These are phyloP conservation scores for Porites divaricata DNA, from an alignment of 92 coral and sea anemone species.

Conservation along the genomic window DNA sequence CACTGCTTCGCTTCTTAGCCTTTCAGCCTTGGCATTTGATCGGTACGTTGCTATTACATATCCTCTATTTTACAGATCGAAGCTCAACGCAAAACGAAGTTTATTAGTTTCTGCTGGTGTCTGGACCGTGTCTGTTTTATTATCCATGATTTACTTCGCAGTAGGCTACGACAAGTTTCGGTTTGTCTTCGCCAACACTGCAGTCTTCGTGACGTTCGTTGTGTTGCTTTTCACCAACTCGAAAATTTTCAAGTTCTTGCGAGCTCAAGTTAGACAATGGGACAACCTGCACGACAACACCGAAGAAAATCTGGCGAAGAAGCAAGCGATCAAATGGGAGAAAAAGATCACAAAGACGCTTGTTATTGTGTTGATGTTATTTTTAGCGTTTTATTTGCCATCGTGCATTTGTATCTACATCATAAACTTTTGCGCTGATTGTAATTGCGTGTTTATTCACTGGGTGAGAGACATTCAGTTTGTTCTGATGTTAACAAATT, in stretches of 20 bases:
- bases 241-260: slow-evolving; percentile 8
- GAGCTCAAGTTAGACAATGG: slow-evolving; percentile 10
- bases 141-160: slow-evolving; percentile 57
- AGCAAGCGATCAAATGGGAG: slow-evolving; percentile 44
- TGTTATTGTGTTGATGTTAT: slow-evolving; percentile 17
- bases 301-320: slow-evolving; percentile 27
- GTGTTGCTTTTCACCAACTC: slow-evolving; percentile 30
- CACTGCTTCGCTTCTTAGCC: slow-evolving; percentile 75
- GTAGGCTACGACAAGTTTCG: slow-evolving; percentile 68
- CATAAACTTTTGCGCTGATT: slow-evolving; percentile 35
- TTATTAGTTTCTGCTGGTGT: slow-evolving; percentile 43
- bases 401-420: slow-evolving; percentile 43
- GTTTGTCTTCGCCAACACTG: slow-evolving; percentile 74
- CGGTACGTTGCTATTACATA: slow-evolving; percentile 71
- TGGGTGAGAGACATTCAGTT: slow-evolving; percentile 46
- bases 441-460: slow-evolving; percentile 43
- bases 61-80: slow-evolving; percentile 58
- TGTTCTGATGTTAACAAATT: slow-evolving; percentile 35
- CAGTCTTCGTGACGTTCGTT: slow-evolving; percentile 57
- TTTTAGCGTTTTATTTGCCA: slow-evolving; percentile 43
- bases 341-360: slow-evolving; percentile 49
- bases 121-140: slow-evolving; percentile 63
- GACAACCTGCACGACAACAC: slow-evolving; percentile 15
- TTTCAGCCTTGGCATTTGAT: slow-evolving; percentile 72
- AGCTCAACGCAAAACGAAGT: slow-evolving; percentile 49